A percentile compares a stretch with the other conserved stretches of the same genome.
Evolutionary conservation across 2,888 invertebrate genomes (phyloP).

Genomic region (Panzeria rudis): DNA sequence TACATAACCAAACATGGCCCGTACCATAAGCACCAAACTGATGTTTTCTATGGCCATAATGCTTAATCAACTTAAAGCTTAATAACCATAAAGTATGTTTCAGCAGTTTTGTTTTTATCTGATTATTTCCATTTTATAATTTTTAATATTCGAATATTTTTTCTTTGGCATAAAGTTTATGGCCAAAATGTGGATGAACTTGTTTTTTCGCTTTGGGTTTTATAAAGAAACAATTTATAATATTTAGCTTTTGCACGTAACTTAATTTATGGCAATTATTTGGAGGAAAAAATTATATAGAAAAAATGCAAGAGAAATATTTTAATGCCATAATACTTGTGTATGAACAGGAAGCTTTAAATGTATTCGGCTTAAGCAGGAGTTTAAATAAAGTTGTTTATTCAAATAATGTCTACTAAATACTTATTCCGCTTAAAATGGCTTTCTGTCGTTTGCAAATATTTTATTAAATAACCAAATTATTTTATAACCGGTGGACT

Average conservation of each 20-base stretch:
- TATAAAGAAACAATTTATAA: conserved; percentile 13
- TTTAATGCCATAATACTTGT: conserved; percentile 8
- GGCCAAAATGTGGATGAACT: conserved; percentile 70
- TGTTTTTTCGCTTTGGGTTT: conserved; percentile 35
- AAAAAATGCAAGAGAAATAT: conserved; percentile 1
- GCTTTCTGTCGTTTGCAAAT: conserved; percentile 10
- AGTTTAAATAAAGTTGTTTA: conserved; percentile 34
- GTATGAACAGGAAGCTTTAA: conserved; percentile 34
- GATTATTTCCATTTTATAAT: conserved; percentile 5
- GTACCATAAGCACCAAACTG: background rate
- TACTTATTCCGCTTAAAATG: conserved; percentile 10
- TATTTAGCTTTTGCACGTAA: background rate
- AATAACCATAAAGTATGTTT: conserved; percentile 42
- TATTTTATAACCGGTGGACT: background rate
- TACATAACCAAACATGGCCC: background rate
- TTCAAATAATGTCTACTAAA: background rate
- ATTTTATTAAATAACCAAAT: background rate
- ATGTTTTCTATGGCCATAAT: background rate
- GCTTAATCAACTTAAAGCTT: conserved; percentile 35
- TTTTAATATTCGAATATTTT: conserved; percentile 36
- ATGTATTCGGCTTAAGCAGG: background rate
- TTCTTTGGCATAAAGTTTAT: conserved; percentile 60
- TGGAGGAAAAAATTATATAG: background rate
- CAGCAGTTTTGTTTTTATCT: conserved; percentile 18
- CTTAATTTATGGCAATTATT: conserved; percentile 38